Percentiles rank a stretch among this genome's conserved stretches.
Conservation (phyloP, 2,797 vertebrate species). For the Hippoglossus hippoglossus region DNA sequence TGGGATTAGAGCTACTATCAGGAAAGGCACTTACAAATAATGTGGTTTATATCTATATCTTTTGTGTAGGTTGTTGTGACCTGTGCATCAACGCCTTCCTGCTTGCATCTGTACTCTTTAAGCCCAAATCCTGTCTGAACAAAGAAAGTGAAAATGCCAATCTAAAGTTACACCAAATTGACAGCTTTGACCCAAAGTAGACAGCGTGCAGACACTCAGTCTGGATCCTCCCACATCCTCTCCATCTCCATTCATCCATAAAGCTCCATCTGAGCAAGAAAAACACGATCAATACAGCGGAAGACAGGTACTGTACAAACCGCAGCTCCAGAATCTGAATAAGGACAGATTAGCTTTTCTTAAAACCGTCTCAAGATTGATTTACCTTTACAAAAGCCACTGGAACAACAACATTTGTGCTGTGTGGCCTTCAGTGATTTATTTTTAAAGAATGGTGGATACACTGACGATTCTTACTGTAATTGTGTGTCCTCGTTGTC, state of each 20-base stretch:
- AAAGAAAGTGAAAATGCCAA: constrained; percentile 27
- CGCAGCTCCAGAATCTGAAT: constrained; percentile 30
- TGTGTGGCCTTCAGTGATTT: constrained; percentile 35
- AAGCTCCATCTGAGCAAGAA: constrained; percentile 47
- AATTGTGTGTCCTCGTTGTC: constrained; percentile 60
- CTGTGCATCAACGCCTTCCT: background rate
- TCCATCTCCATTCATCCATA: constrained; percentile 58
- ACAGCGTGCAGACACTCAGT: constrained; percentile 52
- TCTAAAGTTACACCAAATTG: constrained; percentile 45
- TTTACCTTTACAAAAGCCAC: constrained; percentile 42
- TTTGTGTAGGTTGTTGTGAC: constrained; percentile 5
- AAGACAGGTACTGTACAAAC: constrained; percentile 40
- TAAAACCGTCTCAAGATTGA: constrained; percentile 51
- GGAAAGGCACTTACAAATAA: constrained; percentile 39
- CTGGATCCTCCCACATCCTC: constrained; percentile 60
- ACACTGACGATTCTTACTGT: constrained; percentile 33
- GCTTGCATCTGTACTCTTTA: constrained; percentile 5
- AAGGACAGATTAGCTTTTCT: constrained; percentile 49
- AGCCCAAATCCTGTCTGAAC: constrained; percentile 12
- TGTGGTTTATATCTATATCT: background rate
- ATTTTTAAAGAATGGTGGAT: constrained; percentile 36
- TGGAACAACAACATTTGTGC: constrained; percentile 48
- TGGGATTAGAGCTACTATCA: constrained; percentile 47
- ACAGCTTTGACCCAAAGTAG: constrained; percentile 57
- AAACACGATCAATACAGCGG: constrained; percentile 56